phyloP scores from a whole-genome alignment of 2,797 vertebrate genomes.

The Carcharodon carcharias region DNA sequence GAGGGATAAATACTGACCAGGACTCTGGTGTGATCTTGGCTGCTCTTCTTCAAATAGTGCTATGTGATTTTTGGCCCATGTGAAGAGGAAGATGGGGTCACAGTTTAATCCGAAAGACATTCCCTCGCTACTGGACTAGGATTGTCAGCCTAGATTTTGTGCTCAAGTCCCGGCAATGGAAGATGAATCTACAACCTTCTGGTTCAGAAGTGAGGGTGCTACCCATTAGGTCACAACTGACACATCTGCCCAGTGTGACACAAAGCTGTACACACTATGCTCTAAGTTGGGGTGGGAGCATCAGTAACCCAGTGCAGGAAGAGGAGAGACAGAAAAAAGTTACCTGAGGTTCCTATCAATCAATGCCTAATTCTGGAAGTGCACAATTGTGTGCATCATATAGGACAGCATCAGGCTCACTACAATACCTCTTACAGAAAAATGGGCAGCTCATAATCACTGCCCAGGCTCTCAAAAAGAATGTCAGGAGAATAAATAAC shows the following conservation, averaged over 20 bases:
- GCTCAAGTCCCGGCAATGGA: background rate
- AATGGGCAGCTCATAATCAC: background rate
- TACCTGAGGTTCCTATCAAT: background rate
- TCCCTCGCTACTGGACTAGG: background rate
- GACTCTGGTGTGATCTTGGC: background rate
- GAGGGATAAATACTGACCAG: background rate
- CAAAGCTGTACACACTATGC: too few species aligned
- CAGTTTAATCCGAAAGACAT: background rate
- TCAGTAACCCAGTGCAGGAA: background rate
- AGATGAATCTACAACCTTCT: background rate
- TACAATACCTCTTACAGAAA: background rate
- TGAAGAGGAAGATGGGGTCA: background rate
- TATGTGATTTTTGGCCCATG: background rate
- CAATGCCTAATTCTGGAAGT: background rate
- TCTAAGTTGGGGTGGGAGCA: background rate
- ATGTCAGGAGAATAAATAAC: background rate
- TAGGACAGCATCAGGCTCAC: background rate
- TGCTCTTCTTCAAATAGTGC: background rate
- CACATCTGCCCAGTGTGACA: background rate
- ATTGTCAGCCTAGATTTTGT: background rate
- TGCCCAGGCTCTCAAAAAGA: background rate
- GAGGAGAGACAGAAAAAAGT: background rate
- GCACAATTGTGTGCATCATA: background rate
- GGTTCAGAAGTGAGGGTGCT: background rate
- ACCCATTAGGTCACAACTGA: background rate